These are phyloP conservation scores for Seira musarum DNA, from an alignment of 2,888 invertebrate species.

Conservation along the genomic window DNA sequence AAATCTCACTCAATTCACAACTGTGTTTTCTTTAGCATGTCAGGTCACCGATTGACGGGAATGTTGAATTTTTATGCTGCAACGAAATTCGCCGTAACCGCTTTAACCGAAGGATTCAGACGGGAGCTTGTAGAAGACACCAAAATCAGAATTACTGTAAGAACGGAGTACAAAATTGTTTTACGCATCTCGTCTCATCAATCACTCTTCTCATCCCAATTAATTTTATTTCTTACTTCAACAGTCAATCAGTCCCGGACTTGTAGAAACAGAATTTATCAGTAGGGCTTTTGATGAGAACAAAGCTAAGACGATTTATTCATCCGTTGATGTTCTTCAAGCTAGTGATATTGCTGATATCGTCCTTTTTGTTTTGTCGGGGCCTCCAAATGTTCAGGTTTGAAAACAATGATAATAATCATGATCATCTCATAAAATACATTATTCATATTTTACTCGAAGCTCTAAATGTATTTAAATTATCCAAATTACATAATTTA, in stretches of 20 bases:
- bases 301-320: constrained; percentile 71
- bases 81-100: constrained; percentile 76
- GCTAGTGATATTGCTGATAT: constrained; percentile 78
- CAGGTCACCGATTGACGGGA: constrained; percentile 71
- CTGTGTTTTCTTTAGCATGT: constrained; percentile 69
- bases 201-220: too few species aligned
- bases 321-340: constrained; percentile 73
- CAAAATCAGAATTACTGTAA: constrained; percentile 72
- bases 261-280: constrained; percentile 67
- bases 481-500: too few species aligned
- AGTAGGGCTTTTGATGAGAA: constrained; percentile 66
- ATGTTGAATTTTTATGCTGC: constrained; percentile 74
- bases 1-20: neutral
- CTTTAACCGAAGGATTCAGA: constrained; percentile 75
- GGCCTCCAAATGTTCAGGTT: constrained; percentile 78
- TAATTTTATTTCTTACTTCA: constrained; percentile 12
- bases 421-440: too few species aligned
- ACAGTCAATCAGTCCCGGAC: constrained; percentile 68
- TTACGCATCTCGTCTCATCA: too few species aligned
- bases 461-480: neutral
- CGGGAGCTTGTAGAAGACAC: constrained; percentile 75
- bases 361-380: constrained; percentile 77
- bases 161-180: constrained; percentile 12
- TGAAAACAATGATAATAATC: neutral
- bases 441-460: neutral